Percentiles rank a stretch among this genome's conserved stretches.
These are phyloP conservation scores for Threskiornis aethiopicus DNA, from an alignment of 2,797 vertebrate species.

Conservation along the genomic window DNA sequence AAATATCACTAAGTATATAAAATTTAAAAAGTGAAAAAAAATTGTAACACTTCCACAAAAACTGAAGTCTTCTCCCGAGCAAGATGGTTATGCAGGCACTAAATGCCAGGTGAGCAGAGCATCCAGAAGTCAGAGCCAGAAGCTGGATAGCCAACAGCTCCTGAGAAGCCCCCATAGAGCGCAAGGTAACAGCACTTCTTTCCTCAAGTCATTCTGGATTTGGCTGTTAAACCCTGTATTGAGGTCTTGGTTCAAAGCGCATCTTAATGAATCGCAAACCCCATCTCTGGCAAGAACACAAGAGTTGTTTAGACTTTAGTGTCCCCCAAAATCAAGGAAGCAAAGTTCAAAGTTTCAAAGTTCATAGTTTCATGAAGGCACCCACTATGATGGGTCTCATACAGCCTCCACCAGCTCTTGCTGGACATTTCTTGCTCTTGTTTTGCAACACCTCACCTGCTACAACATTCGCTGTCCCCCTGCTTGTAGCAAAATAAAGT, in stretches of 20 bases:
- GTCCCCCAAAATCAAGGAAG: background rate
- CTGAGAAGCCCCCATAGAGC: accelerated
- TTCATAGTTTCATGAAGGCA: accelerated
- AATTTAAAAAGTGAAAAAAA: background rate
- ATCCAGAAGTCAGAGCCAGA: background rate
- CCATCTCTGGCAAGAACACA: background rate
- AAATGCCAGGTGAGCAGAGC: background rate
- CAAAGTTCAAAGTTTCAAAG: accelerated
- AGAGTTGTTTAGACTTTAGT: background rate
- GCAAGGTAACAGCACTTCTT: accelerated
- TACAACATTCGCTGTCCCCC: background rate
- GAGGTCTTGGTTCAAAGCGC: background rate
- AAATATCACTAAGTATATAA: background rate
- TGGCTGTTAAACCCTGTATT: background rate
- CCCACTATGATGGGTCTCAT: accelerated
- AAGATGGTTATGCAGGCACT: background rate
- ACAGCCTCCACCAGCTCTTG: background rate
- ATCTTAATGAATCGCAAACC: accelerated
- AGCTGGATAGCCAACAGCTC: accelerated
- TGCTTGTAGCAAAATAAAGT: background rate
- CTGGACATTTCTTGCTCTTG: background rate
- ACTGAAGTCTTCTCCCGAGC: background rate
- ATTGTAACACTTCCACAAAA: background rate
- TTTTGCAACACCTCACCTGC: background rate
- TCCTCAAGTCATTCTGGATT: background rate